phyloP scores from a whole-genome alignment of 1,140 invertebrate species.

The Helicorthomorpha holstii region DNA sequence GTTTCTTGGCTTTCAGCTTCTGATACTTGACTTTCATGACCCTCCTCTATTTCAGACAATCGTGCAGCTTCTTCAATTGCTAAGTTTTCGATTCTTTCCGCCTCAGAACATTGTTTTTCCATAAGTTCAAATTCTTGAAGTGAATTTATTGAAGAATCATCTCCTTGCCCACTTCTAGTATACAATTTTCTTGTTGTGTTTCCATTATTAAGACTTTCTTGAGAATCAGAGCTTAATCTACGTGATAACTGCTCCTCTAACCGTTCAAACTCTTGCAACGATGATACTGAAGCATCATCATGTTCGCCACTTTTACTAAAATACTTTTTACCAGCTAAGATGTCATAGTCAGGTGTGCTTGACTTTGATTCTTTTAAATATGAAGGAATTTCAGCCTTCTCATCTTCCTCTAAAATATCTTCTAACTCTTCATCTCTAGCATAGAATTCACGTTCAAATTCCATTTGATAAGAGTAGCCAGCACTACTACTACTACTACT shows the following conservation, averaged over 20 bases:
- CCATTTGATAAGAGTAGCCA: constrained; percentile 47
- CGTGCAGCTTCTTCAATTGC: constrained; percentile 65
- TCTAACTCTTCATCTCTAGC: constrained; percentile 41
- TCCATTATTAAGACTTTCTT: constrained; percentile 32
- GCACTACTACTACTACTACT: constrained; percentile 23
- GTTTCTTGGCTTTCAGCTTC: constrained; percentile 49
- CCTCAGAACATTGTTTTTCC: constrained; percentile 69
- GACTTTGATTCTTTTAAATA: constrained; percentile 66
- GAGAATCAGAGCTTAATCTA: constrained; percentile 16
- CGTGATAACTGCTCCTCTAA: constrained; percentile 53
- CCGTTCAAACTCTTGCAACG: constrained; percentile 83
- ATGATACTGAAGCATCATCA: constrained; percentile 78
- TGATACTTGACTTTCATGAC: constrained; percentile 41
- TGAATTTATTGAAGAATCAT: constrained; percentile 78
- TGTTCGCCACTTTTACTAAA: constrained; percentile 62
- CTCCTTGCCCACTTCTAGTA: constrained; percentile 40
- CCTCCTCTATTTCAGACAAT: constrained; percentile 50
- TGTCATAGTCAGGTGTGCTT: constrained; percentile 69
- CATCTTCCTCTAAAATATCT: constrained; percentile 58
- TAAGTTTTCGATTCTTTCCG: constrained; percentile 57
- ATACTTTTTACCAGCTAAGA: constrained; percentile 54
- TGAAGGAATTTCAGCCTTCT: constrained; percentile 47
- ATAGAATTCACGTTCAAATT: constrained; percentile 20
- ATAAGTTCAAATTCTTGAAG: constrained; percentile 86
- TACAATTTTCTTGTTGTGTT: constrained; percentile 33